Conservation (phyloP, 1,140 invertebrate genomes). For the Macrosteles quadrilineatus region DNA sequence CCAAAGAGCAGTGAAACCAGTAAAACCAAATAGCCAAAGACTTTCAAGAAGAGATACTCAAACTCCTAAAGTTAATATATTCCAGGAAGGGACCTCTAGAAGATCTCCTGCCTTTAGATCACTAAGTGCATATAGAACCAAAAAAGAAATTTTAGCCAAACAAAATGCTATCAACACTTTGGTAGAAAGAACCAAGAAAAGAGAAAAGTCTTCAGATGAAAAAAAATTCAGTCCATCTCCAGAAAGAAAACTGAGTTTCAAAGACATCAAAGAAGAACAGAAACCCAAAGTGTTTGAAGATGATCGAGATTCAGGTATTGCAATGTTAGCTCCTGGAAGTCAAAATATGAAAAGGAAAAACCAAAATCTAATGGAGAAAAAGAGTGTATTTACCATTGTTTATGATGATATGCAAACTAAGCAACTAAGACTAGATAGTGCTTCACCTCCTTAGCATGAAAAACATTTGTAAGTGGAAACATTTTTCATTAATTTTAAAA, state of each 20-base stretch:
- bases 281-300: slow-evolving; percentile 55
- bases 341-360: slow-evolving; percentile 47
- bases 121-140: background rate
- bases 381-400: slow-evolving; percentile 91
- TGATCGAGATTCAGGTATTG: slow-evolving; percentile 71
- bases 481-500: no score
- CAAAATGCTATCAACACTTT: background rate
- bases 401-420: slow-evolving; percentile 81
- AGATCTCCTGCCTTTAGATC: slow-evolving; percentile 6
- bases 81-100: background rate
- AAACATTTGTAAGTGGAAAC: no score
- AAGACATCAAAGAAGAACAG: slow-evolving; percentile 40
- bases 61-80: slow-evolving; percentile 23
- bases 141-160: background rate
- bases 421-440: slow-evolving; percentile 50
- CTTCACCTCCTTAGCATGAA: slow-evolving; percentile 30
- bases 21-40: slow-evolving; percentile 39
- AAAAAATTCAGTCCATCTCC: background rate
- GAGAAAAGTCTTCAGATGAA: background rate
- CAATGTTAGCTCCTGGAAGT: slow-evolving; percentile 53
- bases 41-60: slow-evolving; percentile 44
- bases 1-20: slow-evolving; percentile 17
- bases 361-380: slow-evolving; percentile 82
- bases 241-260: slow-evolving; percentile 23
- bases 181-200: background rate